Conservation (phyloP, 2,113 vertebrate genomes). For the Coryphaenoides rupestris region DNA sequence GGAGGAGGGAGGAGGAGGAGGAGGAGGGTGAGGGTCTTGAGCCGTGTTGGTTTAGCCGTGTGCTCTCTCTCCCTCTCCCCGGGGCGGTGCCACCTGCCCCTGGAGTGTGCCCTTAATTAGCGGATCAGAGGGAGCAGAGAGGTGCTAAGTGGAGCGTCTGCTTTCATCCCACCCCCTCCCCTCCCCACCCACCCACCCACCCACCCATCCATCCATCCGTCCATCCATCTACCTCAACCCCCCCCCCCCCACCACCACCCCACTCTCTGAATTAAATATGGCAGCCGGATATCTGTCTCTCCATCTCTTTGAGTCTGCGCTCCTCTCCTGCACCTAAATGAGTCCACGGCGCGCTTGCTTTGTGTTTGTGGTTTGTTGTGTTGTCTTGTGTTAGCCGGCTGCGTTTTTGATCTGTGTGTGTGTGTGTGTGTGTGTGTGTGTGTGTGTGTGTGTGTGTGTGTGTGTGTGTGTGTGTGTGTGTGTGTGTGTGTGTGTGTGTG, state of each 20-base stretch:
- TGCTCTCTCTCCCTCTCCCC: too few relatives aligned
- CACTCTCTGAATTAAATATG: slow-evolving; percentile 63
- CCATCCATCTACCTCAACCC: too few relatives aligned
- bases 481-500: background rate
- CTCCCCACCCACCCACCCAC: too few relatives aligned
- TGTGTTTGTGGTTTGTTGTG: too few relatives aligned
- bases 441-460: slow-evolving; percentile 10
- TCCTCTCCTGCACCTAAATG: too few relatives aligned
- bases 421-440: background rate
- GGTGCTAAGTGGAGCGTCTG: slow-evolving; percentile 71
- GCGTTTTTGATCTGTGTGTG: too few relatives aligned
- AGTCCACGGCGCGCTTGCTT: too few relatives aligned
- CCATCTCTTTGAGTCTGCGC: slow-evolving; percentile 45
- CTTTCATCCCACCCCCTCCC: slow-evolving; percentile 79
- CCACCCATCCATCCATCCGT: too few relatives aligned
- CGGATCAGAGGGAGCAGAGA: slow-evolving; percentile 74
- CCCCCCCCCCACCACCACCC: too few relatives aligned
- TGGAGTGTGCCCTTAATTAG: slow-evolving; percentile 73
- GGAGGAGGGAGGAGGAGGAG: background rate
- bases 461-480: background rate
- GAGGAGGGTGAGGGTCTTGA: background rate
- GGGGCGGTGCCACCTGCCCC: slow-evolving; percentile 74
- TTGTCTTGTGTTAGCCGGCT: too few relatives aligned
- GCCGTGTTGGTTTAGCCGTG: slow-evolving; percentile 32
- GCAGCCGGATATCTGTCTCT: slow-evolving; percentile 37